Evolutionary conservation across 2,888 invertebrate species (phyloP).

Genomic region (Dryobota labecula): DNA sequence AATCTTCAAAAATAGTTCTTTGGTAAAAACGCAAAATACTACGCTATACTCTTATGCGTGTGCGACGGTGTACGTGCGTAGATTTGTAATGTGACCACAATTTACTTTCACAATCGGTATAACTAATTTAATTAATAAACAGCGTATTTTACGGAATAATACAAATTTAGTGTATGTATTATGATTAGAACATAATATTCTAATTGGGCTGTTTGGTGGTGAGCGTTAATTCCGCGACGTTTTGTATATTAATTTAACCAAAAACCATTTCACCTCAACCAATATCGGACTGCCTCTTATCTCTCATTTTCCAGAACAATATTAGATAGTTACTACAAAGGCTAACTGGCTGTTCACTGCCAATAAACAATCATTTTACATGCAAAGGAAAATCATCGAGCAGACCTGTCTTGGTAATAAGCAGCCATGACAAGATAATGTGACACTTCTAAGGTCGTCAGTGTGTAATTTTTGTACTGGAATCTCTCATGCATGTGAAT

Average conservation of each 20-base stretch:
- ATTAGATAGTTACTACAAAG: constrained; percentile 17
- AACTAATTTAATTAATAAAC: too few relatives aligned
- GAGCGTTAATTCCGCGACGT: too few relatives aligned
- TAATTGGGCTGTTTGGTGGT: too few relatives aligned
- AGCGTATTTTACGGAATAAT: too few relatives aligned
- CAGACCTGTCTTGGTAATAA: constrained; percentile 22
- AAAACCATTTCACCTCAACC: not conserved
- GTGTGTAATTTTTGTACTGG: constrained; percentile 26
- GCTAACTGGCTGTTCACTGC: constrained; percentile 42
- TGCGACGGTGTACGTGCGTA: too few relatives aligned
- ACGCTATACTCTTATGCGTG: too few relatives aligned
- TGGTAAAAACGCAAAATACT: too few relatives aligned
- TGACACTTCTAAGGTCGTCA: constrained; percentile 27
- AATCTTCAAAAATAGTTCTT: too few relatives aligned
- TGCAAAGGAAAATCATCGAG: constrained; percentile 37
- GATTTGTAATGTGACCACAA: too few relatives aligned
- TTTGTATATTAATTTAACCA: not conserved
- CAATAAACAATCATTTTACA: constrained; percentile 43
- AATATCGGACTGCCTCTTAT: not conserved
- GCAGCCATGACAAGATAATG: constrained; percentile 44
- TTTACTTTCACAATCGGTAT: too few relatives aligned
- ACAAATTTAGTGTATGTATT: too few relatives aligned
- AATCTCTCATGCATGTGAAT: constrained; percentile 25
- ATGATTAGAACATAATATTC: too few relatives aligned
- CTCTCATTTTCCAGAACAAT: constrained; percentile 8